Conservation (phyloP, 2,797 vertebrate species). For the Cossypha dichroa region DNA sequence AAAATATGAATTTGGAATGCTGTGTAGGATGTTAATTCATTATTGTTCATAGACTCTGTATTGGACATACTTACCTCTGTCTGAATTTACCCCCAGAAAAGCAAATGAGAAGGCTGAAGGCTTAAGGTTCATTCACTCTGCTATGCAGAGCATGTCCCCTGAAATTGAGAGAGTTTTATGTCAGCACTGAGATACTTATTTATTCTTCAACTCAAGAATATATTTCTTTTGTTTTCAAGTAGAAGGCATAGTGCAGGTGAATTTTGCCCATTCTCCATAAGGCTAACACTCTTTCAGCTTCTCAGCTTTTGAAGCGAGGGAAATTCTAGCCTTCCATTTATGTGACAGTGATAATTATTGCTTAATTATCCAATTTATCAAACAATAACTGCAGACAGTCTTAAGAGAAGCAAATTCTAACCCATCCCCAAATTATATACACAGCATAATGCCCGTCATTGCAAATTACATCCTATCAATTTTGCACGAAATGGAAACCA, state of each 20-base stretch:
- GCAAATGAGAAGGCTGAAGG: not conserved
- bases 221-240: not conserved
- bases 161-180: not conserved
- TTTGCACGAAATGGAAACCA: not conserved
- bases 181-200: not conserved
- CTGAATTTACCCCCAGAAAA: not conserved
- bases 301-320: not conserved
- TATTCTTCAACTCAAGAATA: not conserved
- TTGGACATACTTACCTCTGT: not conserved
- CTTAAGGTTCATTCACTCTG: not conserved
- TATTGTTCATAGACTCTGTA: not conserved
- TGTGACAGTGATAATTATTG: not conserved
- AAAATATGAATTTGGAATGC: not conserved
- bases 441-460: not conserved
- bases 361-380: not conserved
- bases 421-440: not conserved
- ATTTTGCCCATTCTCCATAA: not conserved
- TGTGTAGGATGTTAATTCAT: not conserved
- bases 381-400: not conserved
- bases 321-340: not conserved
- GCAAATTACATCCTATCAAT: not conserved
- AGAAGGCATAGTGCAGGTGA: not conserved
- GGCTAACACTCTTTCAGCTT: not conserved
- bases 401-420: not conserved
- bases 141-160: not conserved